A percentile compares a stretch with the other conserved stretches of the same genome.
Evolutionary conservation across 2,113 vertebrate genomes (phyloP).

Genomic region (Penelope pileata): DNA sequence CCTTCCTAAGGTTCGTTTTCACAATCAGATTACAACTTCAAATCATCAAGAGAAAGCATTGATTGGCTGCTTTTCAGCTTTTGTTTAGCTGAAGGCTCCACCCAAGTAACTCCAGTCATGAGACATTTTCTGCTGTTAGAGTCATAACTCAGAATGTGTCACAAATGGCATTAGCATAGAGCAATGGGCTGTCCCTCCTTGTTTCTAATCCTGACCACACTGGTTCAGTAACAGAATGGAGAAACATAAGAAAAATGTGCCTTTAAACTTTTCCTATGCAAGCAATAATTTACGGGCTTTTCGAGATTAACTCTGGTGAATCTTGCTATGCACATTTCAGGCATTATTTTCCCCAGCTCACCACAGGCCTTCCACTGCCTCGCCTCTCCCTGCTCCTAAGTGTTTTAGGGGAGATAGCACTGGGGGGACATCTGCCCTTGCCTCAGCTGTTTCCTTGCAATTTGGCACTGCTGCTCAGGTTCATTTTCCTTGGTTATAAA

Average conservation of each 20-base stretch:
- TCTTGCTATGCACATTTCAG: neutral
- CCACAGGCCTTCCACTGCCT: neutral
- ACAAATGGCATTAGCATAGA: conserved; percentile 23
- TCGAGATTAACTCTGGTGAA: neutral
- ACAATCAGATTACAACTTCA: conserved; percentile 23
- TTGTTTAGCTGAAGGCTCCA: conserved; percentile 41
- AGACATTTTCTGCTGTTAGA: conserved; percentile 52
- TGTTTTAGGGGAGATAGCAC: neutral
- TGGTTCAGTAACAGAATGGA: conserved; percentile 2
- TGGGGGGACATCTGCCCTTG: neutral
- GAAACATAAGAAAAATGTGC: conserved; percentile 28
- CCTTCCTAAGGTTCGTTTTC: conserved; percentile 21
- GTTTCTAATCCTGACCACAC: conserved; percentile 40
- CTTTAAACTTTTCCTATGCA: conserved; percentile 18
- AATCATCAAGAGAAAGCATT: neutral
- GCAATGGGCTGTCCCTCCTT: neutral
- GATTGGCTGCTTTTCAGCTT: conserved; percentile 24
- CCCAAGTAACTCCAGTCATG: conserved; percentile 41
- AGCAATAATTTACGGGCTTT: neutral
- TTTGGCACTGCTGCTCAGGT: neutral
- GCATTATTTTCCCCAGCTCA: neutral
- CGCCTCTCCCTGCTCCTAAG: neutral
- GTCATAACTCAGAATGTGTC: conserved; percentile 57
- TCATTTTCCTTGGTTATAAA: neutral
- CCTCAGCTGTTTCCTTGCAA: neutral